Evolutionary conservation across 2,888 invertebrate species (phyloP), one percentile per base, ranked within the genome.

Genomic region (Sarcophaga caerulescens): DNA sequence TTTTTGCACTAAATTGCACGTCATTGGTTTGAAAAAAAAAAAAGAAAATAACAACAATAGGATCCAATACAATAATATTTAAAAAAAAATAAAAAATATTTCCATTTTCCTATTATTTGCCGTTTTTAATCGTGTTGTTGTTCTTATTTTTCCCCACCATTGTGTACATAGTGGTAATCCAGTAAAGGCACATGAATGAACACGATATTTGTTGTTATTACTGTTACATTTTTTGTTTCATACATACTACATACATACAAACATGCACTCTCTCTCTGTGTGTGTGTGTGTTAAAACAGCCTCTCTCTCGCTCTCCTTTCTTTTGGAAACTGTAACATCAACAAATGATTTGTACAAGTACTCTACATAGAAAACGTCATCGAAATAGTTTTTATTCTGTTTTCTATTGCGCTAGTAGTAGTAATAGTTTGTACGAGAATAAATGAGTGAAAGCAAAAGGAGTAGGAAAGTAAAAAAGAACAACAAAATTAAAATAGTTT

Each of bases 1-100:
- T 89, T 90, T 88, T 87, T 85, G 77, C 71, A 79, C 71, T 68
- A 78, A 76, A 79, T 79, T 85, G 75, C 75, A 87, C 87, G 84
- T 85, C 87, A 85, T 88, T 84, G 78, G 77, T 76, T 83, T 60
- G 47, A 63, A 74, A 17, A 47, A 62, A 62, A 60, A 60, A 75
- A 59, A 44, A n/a, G 5, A 45, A 45, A 68, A 59, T 4, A 68
- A 14, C 60, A 57, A 21, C 1, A 59, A 62, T 45, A 69, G 35
- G 17, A 69, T 47, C 44, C 35, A 57, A 25, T 52, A 77, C 57
- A 23, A 14, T 52, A 47, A 52, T 12, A 66, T 52, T 69, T 59
- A 60, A 57, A 73, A 23, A 52, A 77, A 66, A 47, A 60, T 45
- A 73, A 23, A 52, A 77, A 66, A 47, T 78, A 83, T 60, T 57